These are phyloP conservation scores for Kryphioiulus occultus DNA, from an alignment of 2,888 invertebrate species.

Conservation along the genomic window DNA sequence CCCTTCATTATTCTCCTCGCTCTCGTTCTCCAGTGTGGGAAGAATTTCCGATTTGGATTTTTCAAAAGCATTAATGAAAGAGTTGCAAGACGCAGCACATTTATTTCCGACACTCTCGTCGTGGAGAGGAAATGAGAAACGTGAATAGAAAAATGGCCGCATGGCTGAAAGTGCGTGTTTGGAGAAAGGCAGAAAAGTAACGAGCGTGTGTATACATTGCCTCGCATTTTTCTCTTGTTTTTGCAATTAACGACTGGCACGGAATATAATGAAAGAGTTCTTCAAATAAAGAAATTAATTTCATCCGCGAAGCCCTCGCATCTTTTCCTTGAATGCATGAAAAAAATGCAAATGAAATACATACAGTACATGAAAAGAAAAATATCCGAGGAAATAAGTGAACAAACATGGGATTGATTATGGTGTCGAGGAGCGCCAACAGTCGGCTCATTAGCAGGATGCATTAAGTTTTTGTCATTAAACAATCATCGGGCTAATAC, in stretches of 20 bases:
- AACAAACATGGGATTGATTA: neutral
- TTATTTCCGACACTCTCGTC: conserved; percentile 44
- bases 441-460: neutral
- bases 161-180: neutral
- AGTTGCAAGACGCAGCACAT: conserved; percentile 41
- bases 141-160: conserved; percentile 33
- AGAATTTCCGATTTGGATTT: conserved; percentile 44
- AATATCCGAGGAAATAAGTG: neutral
- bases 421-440: neutral
- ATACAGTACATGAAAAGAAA: neutral
- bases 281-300: conserved; percentile 45
- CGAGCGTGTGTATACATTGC: neutral
- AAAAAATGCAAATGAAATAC: neutral
- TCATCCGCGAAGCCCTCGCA: neutral
- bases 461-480: neutral
- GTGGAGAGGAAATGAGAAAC: conserved; percentile 41
- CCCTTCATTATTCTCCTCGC: conserved; percentile 3
- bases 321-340: neutral
- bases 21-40: conserved; percentile 28
- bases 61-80: conserved; percentile 46
- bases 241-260: conserved; percentile 13
- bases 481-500: neutral
- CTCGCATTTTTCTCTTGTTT: conserved; percentile 20
- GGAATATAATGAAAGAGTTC: conserved; percentile 32
- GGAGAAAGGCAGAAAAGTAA: neutral